Conservation (phyloP, 2,113 vertebrate species). For the Channa maculata region DNA sequence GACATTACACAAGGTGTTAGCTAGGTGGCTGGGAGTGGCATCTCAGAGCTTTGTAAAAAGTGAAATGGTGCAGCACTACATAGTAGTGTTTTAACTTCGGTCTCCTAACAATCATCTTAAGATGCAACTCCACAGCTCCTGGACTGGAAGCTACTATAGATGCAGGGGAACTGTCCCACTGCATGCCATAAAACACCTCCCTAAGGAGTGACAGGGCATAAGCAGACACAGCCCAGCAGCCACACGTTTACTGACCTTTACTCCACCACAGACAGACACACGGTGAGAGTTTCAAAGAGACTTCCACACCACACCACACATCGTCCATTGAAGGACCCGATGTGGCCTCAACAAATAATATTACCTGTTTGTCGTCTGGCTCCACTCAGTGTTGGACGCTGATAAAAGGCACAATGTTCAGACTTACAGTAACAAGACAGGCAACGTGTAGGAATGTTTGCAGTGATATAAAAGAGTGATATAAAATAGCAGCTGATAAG, state of each 20-base stretch:
- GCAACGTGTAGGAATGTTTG: slow-evolving; percentile 72
- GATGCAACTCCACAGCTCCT: slow-evolving; percentile 56
- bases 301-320: slow-evolving; percentile 1
- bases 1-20: slow-evolving; percentile 29
- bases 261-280: slow-evolving; percentile 13
- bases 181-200: slow-evolving; percentile 82
- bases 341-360: slow-evolving; percentile 26
- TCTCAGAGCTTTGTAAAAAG: slow-evolving; percentile 62
- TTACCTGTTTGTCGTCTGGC: slow-evolving; percentile 22
- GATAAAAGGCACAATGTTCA: slow-evolving; percentile 36
- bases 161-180: slow-evolving; percentile 71
- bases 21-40: slow-evolving; percentile 42
- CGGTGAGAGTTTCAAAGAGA: neutral
- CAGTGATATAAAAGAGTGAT: slow-evolving; percentile 62
- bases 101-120: slow-evolving; percentile 56
- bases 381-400: slow-evolving; percentile 21
- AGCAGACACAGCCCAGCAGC: slow-evolving; percentile 76
- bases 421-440: slow-evolving; percentile 23
- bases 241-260: slow-evolving; percentile 37
- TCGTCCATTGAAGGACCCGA: slow-evolving; percentile 17
- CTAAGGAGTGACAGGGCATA: slow-evolving; percentile 83
- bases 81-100: slow-evolving; percentile 79
- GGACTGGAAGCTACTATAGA: slow-evolving; percentile 76
- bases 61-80: slow-evolving; percentile 81
- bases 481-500: slow-evolving; percentile 84